These are phyloP conservation scores for Nerophis ophidion DNA, from an alignment of 2,113 vertebrate species.

Conservation along the genomic window DNA sequence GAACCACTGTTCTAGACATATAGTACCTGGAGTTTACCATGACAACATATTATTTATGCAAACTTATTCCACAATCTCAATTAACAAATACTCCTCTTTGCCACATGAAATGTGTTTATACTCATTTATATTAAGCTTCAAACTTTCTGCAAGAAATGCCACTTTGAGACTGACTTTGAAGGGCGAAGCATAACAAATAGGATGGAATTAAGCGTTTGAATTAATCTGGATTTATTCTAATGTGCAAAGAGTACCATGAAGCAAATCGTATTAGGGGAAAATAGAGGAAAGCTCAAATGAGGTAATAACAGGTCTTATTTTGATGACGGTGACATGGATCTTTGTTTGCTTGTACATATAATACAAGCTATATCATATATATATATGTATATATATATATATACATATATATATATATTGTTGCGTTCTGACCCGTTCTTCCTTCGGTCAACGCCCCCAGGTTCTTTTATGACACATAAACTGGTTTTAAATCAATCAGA, in stretches of 20 bases:
- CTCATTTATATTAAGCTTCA: constrained; percentile 22
- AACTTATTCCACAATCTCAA: neutral
- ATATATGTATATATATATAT: too few relatives aligned
- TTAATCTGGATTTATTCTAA: constrained; percentile 62
- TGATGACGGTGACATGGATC: neutral
- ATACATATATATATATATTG: too few relatives aligned
- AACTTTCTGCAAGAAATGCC: constrained; percentile 31
- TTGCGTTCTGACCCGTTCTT: too few relatives aligned
- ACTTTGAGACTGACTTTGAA: constrained; percentile 39
- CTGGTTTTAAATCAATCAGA: too few relatives aligned
- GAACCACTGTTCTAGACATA: too few relatives aligned
- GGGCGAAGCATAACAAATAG: constrained; percentile 50
- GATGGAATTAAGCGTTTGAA: constrained; percentile 54
- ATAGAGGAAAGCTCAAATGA: constrained; percentile 47
- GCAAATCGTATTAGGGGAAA: constrained; percentile 53
- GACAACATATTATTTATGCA: neutral
- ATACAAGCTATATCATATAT: constrained; percentile 1
- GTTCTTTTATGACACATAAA: too few relatives aligned
- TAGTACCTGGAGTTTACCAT: neutral
- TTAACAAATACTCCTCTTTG: neutral
- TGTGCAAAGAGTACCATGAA: constrained; percentile 44
- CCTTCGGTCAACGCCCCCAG: too few relatives aligned
- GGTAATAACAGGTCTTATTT: constrained; percentile 46
- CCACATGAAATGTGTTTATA: constrained; percentile 3
- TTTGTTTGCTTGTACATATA: constrained; percentile 4